These are phyloP conservation scores for Hyposoter didymator DNA, from an alignment of 2,888 invertebrate species.

Conservation along the genomic window DNA sequence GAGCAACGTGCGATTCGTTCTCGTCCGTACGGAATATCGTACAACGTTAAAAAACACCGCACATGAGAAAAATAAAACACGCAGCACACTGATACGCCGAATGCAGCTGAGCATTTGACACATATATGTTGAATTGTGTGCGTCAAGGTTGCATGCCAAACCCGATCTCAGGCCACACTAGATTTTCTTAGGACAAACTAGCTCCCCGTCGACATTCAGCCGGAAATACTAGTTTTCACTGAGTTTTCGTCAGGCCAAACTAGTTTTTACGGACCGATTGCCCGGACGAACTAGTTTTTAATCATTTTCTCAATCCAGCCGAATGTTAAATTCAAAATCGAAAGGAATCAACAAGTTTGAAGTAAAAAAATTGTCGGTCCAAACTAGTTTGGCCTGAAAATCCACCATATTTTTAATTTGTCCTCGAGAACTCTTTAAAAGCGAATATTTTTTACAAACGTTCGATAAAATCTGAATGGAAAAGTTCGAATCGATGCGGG, in stretches of 20 bases:
- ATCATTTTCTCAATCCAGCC: too few species aligned
- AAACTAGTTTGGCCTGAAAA: neutral
- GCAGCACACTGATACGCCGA: neutral
- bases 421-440: too few species aligned
- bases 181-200: neutral
- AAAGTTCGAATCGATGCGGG: too few species aligned
- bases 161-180: neutral
- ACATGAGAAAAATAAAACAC: slow-evolving; percentile 22
- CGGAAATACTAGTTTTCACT: neutral
- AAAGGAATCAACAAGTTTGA: neutral
- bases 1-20: slow-evolving; percentile 6
- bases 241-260: neutral
- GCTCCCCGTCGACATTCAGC: neutral
- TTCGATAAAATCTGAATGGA: too few species aligned
- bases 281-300: too few species aligned
- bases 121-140: neutral
- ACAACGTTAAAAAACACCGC: slow-evolving; percentile 22
- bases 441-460: too few species aligned
- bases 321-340: neutral
- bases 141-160: neutral
- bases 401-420: too few species aligned
- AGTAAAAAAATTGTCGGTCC: neutral
- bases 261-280: neutral
- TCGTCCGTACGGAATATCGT: neutral
- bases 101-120: slow-evolving; percentile 10